Percentiles rank a stretch among this genome's conserved stretches.
phyloP scores from a whole-genome alignment of 2,888 invertebrate species.

The Rambutsinella grinnellia region DNA sequence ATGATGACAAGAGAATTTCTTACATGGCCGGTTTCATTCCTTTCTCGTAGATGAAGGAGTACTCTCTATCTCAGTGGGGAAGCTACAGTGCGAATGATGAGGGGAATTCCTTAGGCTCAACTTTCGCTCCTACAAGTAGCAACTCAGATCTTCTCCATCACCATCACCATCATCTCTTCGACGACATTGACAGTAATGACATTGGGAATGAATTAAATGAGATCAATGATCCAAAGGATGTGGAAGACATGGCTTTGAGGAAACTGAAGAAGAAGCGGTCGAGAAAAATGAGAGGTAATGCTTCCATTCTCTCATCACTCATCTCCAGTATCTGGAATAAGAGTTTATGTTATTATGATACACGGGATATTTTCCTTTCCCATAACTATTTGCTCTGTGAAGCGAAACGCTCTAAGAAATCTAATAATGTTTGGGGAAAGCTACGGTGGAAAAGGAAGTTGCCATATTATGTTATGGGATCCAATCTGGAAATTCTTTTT shows the following conservation, averaged over 20 bases:
- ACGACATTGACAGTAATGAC: conserved; percentile 64
- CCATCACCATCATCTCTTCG: conserved; percentile 51
- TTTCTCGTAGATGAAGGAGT: conserved; percentile 64
- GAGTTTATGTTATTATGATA: background rate
- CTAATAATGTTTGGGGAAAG: too few relatives aligned
- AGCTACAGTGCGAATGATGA: conserved; percentile 52
- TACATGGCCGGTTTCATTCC: conserved; percentile 40
- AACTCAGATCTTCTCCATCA: conserved; percentile 35
- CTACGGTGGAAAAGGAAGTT: too few relatives aligned
- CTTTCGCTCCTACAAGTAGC: conserved; percentile 40
- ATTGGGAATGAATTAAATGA: conserved; percentile 64
- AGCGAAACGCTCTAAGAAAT: too few relatives aligned
- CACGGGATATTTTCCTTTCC: conserved; percentile 9
- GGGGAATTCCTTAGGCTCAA: conserved; percentile 28
- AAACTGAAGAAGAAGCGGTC: conserved; percentile 59
- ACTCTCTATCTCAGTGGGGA: conserved; percentile 62
- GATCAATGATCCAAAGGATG: conserved; percentile 58
- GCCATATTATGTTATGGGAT: too few relatives aligned
- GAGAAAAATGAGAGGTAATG: conserved; percentile 61
- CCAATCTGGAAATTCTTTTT: too few relatives aligned
- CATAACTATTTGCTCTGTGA: background rate
- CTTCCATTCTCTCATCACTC: conserved; percentile 22
- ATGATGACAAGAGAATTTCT: conserved; percentile 53
- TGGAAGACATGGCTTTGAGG: conserved; percentile 48
- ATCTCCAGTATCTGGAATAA: too few relatives aligned